phyloP scores from a whole-genome alignment of 2,797 vertebrate species.

The Lithobates sylvaticus region DNA sequence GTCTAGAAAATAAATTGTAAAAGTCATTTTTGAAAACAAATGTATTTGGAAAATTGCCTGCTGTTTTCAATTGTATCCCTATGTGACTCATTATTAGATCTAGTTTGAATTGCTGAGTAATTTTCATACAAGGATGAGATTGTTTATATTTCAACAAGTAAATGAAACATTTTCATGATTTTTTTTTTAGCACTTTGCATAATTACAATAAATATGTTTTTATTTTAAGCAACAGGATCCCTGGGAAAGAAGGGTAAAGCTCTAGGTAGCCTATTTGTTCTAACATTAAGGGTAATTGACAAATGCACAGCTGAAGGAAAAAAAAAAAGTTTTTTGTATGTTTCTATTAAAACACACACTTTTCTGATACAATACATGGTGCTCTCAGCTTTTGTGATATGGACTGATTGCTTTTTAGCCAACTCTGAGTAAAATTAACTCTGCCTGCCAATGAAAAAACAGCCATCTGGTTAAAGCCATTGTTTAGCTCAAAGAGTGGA shows the following conservation, averaged over 20 bases:
- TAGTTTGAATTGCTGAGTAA: slow-evolving; percentile 40
- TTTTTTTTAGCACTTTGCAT: neutral
- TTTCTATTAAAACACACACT: neutral
- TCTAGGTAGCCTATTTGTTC: neutral
- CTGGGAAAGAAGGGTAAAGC: neutral
- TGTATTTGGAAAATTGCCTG: slow-evolving; percentile 40
- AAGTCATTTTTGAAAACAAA: slow-evolving; percentile 57
- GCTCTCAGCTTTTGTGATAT: neutral
- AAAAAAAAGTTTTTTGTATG: neutral
- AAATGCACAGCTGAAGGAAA: neutral
- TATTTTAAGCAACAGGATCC: neutral
- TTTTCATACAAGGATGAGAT: slow-evolving; percentile 29
- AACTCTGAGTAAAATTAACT: neutral
- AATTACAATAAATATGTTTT: neutral
- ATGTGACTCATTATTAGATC: slow-evolving; percentile 40
- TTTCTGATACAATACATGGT: neutral
- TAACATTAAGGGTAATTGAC: neutral
- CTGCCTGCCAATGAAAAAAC: neutral
- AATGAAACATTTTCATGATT: slow-evolving; percentile 24
- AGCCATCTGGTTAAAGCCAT: neutral
- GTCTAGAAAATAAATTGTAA: slow-evolving; percentile 41
- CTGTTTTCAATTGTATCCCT: slow-evolving; percentile 55
- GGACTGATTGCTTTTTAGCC: neutral
- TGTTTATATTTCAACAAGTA: slow-evolving; percentile 25
- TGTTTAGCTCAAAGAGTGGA: neutral